These are phyloP conservation scores for Equus przewalskii DNA, from an alignment of 2,113 vertebrate genomes.

Conservation along the genomic window DNA sequence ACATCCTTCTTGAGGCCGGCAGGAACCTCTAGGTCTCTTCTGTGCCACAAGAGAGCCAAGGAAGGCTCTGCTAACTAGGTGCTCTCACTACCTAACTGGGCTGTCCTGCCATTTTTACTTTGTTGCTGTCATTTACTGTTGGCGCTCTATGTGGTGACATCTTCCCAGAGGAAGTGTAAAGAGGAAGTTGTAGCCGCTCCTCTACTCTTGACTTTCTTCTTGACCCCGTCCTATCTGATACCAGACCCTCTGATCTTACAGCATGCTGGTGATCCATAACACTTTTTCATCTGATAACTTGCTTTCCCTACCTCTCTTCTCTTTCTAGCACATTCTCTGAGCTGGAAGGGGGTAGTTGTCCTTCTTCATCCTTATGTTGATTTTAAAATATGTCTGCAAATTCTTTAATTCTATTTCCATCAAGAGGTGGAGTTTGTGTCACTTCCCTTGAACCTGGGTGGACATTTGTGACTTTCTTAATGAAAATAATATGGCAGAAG, in stretches of 20 bases:
- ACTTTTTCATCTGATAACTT: not conserved
- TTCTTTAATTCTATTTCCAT: not conserved
- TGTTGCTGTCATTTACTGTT: not conserved
- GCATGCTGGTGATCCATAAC: not conserved
- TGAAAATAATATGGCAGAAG: not conserved
- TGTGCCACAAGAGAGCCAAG: not conserved
- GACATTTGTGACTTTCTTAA: not conserved
- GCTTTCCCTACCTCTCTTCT: not conserved
- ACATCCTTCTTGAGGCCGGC: not conserved
- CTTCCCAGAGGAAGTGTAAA: not conserved
- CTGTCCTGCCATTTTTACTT: not conserved
- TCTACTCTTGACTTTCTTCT: not conserved
- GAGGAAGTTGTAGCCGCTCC: not conserved
- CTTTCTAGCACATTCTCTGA: not conserved
- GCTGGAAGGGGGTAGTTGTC: not conserved
- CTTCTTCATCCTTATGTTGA: not conserved
- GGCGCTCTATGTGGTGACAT: not conserved
- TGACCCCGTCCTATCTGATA: not conserved
- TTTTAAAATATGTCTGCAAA: conserved; percentile 29
- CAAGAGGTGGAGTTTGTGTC: not conserved
- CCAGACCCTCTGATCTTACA: not conserved
- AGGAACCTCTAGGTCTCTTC: not conserved
- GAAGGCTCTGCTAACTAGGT: not conserved
- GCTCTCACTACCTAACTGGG: not conserved
- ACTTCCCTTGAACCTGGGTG: not conserved